Conservation (phyloP, 2,113 vertebrate genomes). For the Gopherus evgoodei region DNA sequence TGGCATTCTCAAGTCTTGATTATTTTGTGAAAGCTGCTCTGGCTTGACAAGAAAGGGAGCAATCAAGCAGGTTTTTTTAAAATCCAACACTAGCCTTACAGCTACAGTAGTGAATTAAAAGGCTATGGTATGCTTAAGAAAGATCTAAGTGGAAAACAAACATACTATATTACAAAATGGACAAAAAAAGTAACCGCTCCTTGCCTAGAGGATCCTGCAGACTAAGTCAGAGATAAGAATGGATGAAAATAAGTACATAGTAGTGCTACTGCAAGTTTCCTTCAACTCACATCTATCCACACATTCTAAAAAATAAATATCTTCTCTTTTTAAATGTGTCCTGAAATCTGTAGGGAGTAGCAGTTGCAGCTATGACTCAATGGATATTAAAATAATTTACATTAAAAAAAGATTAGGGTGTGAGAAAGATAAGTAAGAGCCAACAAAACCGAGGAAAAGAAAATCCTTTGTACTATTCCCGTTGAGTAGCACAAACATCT, state of each 20-base stretch:
- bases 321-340: neutral
- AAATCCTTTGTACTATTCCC: neutral
- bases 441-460: neutral
- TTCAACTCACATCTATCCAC: neutral
- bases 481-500: neutral
- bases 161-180: neutral
- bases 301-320: neutral
- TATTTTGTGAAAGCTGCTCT: constrained; percentile 9
- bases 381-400: neutral
- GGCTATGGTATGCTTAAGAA: neutral
- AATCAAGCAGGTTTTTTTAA: neutral
- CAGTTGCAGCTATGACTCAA: neutral
- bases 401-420: neutral
- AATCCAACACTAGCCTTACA: neutral
- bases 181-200: neutral
- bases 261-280: constrained; percentile 7
- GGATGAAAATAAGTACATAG: neutral
- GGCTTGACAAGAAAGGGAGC: neutral
- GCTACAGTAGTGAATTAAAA: neutral
- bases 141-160: neutral
- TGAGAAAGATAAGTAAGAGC: neutral
- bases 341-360: neutral
- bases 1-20: neutral
- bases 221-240: neutral
- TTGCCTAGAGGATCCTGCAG: neutral